These are phyloP conservation scores for Hyalella azteca DNA, from an alignment of 2,888 invertebrate species.

Conservation along the genomic window DNA sequence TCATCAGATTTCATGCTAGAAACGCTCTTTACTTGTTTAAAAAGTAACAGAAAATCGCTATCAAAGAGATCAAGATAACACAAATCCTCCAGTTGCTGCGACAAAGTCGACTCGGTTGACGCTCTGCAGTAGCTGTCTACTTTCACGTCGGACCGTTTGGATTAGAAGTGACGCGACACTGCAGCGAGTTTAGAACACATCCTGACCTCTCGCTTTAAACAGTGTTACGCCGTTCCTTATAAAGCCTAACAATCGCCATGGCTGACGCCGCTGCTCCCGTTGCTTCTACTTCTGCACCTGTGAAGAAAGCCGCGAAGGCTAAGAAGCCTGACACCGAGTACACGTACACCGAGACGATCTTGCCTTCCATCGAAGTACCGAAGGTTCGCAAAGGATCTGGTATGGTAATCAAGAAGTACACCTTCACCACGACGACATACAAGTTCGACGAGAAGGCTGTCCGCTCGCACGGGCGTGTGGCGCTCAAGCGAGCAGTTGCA, in stretches of 20 bases:
- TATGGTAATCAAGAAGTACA: too few species aligned
- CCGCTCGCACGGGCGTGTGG: too few species aligned
- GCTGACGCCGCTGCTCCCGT: conserved; percentile 49
- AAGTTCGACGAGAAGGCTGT: too few species aligned
- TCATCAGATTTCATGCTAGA: not conserved
- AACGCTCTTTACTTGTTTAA: not conserved
- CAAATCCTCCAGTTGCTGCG: not conserved
- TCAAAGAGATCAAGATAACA: conserved; percentile 3
- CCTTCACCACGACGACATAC: too few species aligned
- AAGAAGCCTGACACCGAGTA: conserved; percentile 55
- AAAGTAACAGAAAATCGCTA: not conserved
- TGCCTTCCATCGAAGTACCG: too few species aligned
- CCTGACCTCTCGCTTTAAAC: not conserved
- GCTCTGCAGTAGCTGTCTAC: conserved; percentile 3
- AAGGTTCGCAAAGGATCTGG: too few species aligned
- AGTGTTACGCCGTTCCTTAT: not conserved
- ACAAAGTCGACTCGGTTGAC: conserved; percentile 3
- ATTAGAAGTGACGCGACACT: not conserved
- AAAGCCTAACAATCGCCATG: conserved; percentile 19
- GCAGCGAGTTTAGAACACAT: not conserved
- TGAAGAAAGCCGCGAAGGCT: conserved; percentile 54
- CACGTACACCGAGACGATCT: too few species aligned
- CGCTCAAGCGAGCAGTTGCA: too few species aligned
- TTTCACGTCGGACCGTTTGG: not conserved
- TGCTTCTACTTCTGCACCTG: conserved; percentile 41